phyloP scores from a whole-genome alignment of 2,113 vertebrate genomes.

The Indicator maculatus region DNA sequence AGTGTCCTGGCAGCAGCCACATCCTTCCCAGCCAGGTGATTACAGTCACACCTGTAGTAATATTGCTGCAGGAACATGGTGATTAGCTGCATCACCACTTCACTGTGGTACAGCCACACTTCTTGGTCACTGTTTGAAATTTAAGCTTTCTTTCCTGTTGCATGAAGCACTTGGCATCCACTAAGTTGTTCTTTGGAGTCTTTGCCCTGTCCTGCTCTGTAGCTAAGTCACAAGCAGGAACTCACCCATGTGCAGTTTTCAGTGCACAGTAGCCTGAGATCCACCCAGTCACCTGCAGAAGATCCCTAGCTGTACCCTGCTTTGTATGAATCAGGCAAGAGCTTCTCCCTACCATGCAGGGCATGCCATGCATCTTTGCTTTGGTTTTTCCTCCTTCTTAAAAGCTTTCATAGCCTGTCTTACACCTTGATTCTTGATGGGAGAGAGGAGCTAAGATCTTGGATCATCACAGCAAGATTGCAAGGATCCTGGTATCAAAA shows the following conservation, averaged over 20 bases:
- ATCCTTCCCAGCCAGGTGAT: no score
- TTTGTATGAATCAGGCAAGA: not conserved
- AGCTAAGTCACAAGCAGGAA: not conserved
- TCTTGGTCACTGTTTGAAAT: not conserved
- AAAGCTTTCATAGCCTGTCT: not conserved
- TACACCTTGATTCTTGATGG: not conserved
- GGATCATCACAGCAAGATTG: not conserved
- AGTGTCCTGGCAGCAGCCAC: not conserved
- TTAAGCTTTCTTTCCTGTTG: not conserved
- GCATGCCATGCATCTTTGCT: not conserved
- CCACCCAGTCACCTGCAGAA: not conserved
- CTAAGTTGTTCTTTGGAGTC: not conserved
- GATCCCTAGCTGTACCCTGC: not conserved
- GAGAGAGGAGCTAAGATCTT: not conserved
- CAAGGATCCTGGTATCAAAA: not conserved
- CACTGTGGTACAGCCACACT: accelerated
- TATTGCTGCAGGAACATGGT: not conserved
- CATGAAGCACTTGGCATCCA: not conserved
- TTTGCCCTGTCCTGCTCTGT: not conserved
- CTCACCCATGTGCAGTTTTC: not conserved
- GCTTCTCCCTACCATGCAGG: not conserved
- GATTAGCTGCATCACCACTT: not conserved
- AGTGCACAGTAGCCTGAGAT: not conserved
- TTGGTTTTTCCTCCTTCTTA: not conserved
- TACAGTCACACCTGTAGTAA: not conserved